A percentile compares a stretch with the other conserved stretches of the same genome.
Conservation (phyloP, 2,797 vertebrate species). For the Saxicola maurus region DNA sequence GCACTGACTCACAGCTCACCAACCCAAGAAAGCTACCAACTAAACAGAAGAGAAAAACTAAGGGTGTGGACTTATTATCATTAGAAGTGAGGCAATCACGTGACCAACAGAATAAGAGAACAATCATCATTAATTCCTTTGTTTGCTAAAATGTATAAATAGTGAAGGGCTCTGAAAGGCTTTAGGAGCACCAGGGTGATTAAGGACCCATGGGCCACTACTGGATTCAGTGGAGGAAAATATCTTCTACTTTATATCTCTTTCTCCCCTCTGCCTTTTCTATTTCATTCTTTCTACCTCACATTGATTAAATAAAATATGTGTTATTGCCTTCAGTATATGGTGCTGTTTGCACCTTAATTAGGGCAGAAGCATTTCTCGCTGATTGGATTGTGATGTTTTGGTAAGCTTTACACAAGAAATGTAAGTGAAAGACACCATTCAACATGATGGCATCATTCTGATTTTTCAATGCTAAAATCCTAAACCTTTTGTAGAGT, state of each 20-base stretch:
- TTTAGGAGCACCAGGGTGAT: background rate
- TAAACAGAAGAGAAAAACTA: background rate
- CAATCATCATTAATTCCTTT: background rate
- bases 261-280: background rate
- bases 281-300: background rate
- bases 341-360: background rate
- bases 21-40: background rate
- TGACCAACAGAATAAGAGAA: background rate
- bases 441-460: background rate
- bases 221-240: rapidly evolving
- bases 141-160: background rate
- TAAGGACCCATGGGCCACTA: rapidly evolving
- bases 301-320: background rate
- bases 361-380: background rate
- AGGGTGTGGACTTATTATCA: too few species aligned
- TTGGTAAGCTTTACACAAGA: background rate
- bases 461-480: background rate
- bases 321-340: background rate
- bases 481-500: background rate
- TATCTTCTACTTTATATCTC: background rate
- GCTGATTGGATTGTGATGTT: rapidly evolving
- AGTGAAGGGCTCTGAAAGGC: background rate
- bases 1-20: rapidly evolving
- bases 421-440: background rate
- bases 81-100: background rate